Evolutionary conservation across 1,140 invertebrate genomes (phyloP), one percentile per base, ranked within the genome.

Genomic region (Nixonia krombeini): DNA sequence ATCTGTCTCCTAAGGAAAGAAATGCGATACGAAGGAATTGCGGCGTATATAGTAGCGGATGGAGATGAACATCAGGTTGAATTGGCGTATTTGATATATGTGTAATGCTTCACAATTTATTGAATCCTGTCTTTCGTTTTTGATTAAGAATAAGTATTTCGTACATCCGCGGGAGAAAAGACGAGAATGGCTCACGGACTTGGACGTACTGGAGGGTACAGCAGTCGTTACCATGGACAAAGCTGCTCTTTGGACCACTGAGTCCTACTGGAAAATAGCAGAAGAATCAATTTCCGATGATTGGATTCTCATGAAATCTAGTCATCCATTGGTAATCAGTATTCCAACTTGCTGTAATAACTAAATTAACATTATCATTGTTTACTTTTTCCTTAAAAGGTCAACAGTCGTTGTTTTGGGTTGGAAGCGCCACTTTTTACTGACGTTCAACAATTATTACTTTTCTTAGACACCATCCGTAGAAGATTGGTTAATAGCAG

Each of bases 201-300:
- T 92, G 74, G 85, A 83, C 49, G 91, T 91, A 15, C 88, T 86
- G n/a, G 85, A 86, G 57, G 90, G 84, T 2, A 88, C 86, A n/a
- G 90, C 89, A 2, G 84, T 93, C 1, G 86, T 93, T 2, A 90
- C 88, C 0, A 57, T 75, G 18, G 74, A 83, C 6, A 76, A 87
- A 56, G 89, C 90, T 21, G 85, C 89, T 2, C 66, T 92, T 15
- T 92, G 91, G 91, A 91, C 90, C 9, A 91, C 92, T 79, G 88
- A 87, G 8, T 76, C 90, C 41, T 92, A 92, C 76, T 90, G 87
- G 75, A 62, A 88, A 3, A 90, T 92, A 70, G 88, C 88, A 2
- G 80, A 86, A 42, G 47, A 82, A 17, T 57, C 88, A 61, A 62
- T 89, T 4, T 84, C 86, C 51, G 68, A 78, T 29, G 81, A 85